These are phyloP conservation scores for Scaptomyza polygonia DNA, from an alignment of 2,888 invertebrate genomes.

Conservation along the genomic window DNA sequence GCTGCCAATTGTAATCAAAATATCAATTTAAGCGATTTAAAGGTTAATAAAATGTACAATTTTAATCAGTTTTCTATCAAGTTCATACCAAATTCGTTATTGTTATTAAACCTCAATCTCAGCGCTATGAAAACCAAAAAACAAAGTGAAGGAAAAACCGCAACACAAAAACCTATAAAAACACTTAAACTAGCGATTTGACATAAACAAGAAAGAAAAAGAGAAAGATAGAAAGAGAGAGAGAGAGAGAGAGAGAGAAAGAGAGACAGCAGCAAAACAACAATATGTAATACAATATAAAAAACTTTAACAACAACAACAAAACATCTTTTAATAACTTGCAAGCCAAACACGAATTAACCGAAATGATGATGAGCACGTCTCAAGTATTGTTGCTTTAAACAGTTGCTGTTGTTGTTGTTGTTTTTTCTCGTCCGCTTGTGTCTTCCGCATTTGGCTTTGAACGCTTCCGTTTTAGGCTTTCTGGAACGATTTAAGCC, in stretches of 20 bases:
- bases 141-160: conserved; percentile 33
- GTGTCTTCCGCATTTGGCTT: conserved; percentile 57
- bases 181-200: conserved; percentile 9
- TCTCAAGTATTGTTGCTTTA: conserved; percentile 22
- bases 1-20: neutral
- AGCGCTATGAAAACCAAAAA: conserved; percentile 15
- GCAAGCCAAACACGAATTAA: conserved; percentile 16
- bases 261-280: conserved; percentile 24
- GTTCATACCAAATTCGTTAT: neutral
- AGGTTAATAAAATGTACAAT: neutral
- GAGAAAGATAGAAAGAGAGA: conserved; percentile 13
- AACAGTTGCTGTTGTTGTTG: conserved; percentile 22
- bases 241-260: conserved; percentile 7
- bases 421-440: conserved; percentile 10
- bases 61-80: neutral
- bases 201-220: conserved; percentile 13
- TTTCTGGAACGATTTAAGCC: conserved; percentile 23
- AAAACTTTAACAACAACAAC: conserved; percentile 11
- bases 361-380: conserved; percentile 47
- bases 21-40: neutral
- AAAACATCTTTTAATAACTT: conserved; percentile 62
- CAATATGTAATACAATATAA: conserved; percentile 13
- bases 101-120: neutral
- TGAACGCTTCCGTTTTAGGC: conserved; percentile 54
- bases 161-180: conserved; percentile 64